A percentile compares a stretch with the other conserved stretches of the same genome.
These are phyloP conservation scores for Staurois parvus DNA, from an alignment of 2,797 vertebrate species.

Conservation along the genomic window DNA sequence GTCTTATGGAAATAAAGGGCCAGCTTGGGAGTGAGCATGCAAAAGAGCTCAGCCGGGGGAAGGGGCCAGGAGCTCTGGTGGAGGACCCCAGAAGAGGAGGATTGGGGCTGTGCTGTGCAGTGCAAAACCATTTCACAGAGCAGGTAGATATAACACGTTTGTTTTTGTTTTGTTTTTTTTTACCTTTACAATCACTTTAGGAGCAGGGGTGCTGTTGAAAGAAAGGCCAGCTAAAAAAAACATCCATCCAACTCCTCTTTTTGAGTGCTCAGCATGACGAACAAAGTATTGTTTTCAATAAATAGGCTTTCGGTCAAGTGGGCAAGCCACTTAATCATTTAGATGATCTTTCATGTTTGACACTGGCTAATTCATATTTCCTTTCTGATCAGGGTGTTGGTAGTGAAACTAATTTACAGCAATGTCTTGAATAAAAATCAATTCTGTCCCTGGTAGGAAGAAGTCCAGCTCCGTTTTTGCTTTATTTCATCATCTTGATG, in stretches of 20 bases:
- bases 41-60: too few species aligned
- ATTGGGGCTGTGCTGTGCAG: too few species aligned
- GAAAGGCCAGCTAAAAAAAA: not conserved
- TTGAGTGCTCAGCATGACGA: not conserved
- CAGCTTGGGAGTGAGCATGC: too few species aligned
- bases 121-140: too few species aligned
- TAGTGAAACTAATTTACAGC: slow-evolving; percentile 39
- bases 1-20: too few species aligned
- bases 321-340: slow-evolving; percentile 22
- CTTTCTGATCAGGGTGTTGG: slow-evolving; percentile 28
- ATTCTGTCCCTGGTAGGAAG: slow-evolving; percentile 18
- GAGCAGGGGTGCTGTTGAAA: not conserved
- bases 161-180: too few species aligned
- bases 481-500: slow-evolving; percentile 53
- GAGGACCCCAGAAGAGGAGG: too few species aligned
- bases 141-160: too few species aligned
- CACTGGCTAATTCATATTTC: slow-evolving; percentile 40
- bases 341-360: slow-evolving; percentile 16
- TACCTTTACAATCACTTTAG: too few species aligned
- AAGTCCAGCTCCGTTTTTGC: not conserved
- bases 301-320: not conserved
- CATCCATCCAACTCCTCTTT: not conserved
- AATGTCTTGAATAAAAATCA: slow-evolving; percentile 50
- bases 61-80: too few species aligned
- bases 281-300: not conserved